These are phyloP conservation scores for Benitochromis conjunctus DNA, from an alignment of 2,113 vertebrate genomes.

Conservation along the genomic window DNA sequence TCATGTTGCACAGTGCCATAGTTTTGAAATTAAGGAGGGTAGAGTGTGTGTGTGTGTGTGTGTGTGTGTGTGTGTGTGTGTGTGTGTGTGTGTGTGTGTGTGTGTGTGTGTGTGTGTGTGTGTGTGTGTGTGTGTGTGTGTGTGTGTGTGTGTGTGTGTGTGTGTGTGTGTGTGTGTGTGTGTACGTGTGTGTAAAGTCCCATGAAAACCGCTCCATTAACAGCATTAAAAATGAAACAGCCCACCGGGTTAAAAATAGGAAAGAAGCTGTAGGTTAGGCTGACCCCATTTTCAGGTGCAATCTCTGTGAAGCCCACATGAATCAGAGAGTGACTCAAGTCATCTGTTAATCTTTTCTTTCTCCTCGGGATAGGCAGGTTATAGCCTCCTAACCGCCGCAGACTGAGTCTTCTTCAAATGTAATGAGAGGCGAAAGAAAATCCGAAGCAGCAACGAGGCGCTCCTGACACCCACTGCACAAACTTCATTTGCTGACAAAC, in stretches of 20 bases:
- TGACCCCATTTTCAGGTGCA: conserved; percentile 16
- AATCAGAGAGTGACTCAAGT: conserved; percentile 16
- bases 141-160: too few relatives aligned
- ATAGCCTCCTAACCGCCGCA: conserved; percentile 19
- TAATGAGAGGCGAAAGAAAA: not conserved
- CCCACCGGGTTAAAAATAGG: conserved; percentile 32
- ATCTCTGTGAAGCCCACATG: not conserved
- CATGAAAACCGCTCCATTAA: conserved; percentile 40
- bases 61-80: too few relatives aligned
- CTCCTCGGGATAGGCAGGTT: conserved; percentile 1
- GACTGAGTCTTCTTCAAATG: not conserved
- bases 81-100: too few relatives aligned
- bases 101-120: too few relatives aligned
- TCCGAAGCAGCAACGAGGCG: not conserved
- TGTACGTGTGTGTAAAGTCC: not conserved
- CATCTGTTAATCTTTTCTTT: conserved; percentile 24
- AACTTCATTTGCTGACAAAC: not conserved
- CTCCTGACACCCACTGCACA: not conserved
- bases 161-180: too few relatives aligned
- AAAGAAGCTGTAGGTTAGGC: conserved; percentile 11
- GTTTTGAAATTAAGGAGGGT: not conserved
- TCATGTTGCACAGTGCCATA: not conserved
- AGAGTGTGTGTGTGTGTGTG: not conserved
- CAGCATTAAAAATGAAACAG: conserved; percentile 55
- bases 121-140: too few relatives aligned